phyloP scores from a whole-genome alignment of 35 echinoderm and acorn worm species.

The Ptychodera flava region DNA sequence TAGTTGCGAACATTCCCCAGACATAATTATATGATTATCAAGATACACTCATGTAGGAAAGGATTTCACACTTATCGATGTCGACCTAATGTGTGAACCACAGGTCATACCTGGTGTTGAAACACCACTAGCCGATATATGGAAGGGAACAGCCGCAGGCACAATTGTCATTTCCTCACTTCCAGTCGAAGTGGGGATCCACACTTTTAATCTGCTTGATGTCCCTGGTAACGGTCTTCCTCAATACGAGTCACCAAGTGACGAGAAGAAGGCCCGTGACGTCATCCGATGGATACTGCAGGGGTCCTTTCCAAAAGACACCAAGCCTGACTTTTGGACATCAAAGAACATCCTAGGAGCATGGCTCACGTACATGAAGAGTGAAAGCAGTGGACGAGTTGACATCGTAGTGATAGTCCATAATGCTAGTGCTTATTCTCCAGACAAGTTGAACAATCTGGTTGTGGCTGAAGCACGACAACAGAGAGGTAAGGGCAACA shows the following conservation, averaged over 20 bases:
- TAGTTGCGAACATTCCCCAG: no score
- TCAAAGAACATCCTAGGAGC: not conserved
- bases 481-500: not conserved
- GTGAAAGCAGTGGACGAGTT: not conserved
- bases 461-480: not conserved
- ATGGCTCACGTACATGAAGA: not conserved
- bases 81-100: no score
- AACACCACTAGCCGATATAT: not conserved
- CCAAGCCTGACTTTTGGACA: not conserved
- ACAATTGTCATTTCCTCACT: not conserved
- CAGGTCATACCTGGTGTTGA: not conserved
- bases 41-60: no score
- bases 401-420: not conserved
- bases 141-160: not conserved
- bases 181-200: not conserved
- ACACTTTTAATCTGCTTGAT: not conserved
- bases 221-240: not conserved
- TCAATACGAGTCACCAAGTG: not conserved
- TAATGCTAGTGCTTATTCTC: not conserved
- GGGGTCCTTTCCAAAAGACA: not conserved
- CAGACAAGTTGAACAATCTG: not conserved
- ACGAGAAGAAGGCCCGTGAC: not conserved
- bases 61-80: no score
- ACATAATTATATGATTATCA: no score
- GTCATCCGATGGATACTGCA: not conserved